Evolutionary conservation across 2,797 vertebrate species (phyloP).

Genomic region (Sphenopsis melanotis): DNA sequence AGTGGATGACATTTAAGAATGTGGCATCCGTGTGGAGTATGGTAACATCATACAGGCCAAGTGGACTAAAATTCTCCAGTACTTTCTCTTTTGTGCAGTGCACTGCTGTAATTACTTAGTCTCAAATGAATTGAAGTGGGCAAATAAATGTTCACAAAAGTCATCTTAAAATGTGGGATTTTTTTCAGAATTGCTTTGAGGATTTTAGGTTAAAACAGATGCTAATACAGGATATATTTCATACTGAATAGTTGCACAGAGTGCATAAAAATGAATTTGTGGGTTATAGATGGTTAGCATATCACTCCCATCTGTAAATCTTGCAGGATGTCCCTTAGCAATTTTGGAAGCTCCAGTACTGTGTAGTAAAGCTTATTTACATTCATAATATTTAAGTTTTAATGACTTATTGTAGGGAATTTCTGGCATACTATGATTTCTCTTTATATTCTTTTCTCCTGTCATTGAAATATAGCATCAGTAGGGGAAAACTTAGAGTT

Average conservation of each 20-base stretch:
- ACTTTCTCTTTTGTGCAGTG: conserved; percentile 5
- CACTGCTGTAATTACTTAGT: conserved; percentile 42
- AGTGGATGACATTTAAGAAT: conserved; percentile 16
- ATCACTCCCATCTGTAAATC: neutral
- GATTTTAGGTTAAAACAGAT: conserved; percentile 29
- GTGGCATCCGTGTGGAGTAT: neutral
- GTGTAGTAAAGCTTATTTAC: neutral
- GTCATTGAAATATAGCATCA: neutral
- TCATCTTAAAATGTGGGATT: neutral
- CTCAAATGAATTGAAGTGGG: conserved; percentile 6
- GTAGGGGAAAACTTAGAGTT: neutral
- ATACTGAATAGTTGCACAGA: conserved; percentile 6
- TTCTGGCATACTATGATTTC: neutral
- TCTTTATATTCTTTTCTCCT: neutral
- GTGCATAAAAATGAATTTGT: conserved; percentile 35
- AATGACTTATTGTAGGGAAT: neutral
- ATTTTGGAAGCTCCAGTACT: neutral
- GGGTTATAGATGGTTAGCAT: conserved; percentile 4
- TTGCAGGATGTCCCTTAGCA: neutral
- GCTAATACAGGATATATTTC: conserved; percentile 37
- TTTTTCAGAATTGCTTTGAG: conserved; percentile 35
- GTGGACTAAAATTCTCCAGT: conserved; percentile 19
- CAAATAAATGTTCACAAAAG: conserved; percentile 46
- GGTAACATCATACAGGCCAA: neutral
- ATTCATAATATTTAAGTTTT: neutral